Evolutionary conservation across 2,888 invertebrate species (phyloP).

Genomic region (Zygothrica quintamaculata): DNA sequence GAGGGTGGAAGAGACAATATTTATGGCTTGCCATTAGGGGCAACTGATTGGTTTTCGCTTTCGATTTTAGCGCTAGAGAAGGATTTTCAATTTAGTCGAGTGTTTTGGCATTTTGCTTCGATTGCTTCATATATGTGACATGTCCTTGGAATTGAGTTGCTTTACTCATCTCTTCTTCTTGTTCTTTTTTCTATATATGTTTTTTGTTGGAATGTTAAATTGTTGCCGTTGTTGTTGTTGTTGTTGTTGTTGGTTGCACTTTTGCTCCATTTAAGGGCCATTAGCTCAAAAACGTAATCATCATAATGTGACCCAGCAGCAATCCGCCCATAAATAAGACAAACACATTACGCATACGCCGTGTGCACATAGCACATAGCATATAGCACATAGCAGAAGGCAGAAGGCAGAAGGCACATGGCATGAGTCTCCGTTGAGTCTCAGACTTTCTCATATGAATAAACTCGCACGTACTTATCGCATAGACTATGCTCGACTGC

Average conservation of each 20-base stretch:
- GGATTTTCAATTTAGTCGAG: constrained; percentile 62
- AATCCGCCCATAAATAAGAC: constrained; percentile 73
- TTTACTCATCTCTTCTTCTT: constrained; percentile 17
- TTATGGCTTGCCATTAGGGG: constrained; percentile 82
- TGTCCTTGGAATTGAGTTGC: constrained; percentile 44
- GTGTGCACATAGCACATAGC: constrained; percentile 35
- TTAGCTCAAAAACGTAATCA: constrained; percentile 76
- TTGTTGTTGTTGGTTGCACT: constrained; percentile 23
- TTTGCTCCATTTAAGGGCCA: constrained; percentile 64
- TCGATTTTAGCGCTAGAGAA: constrained; percentile 51
- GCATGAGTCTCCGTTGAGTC: constrained; percentile 25
- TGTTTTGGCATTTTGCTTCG: constrained; percentile 27
- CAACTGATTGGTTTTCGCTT: constrained; percentile 81
- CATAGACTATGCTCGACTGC: constrained; percentile 77
- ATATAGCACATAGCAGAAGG: constrained; percentile 31
- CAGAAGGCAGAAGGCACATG: constrained; percentile 6
- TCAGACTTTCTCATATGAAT: constrained; percentile 69
- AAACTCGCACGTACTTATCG: constrained; percentile 80
- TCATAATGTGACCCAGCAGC: constrained; percentile 70
- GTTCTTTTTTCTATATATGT: not conserved
- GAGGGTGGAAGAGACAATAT: constrained; percentile 65
- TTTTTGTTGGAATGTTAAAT: too few species aligned
- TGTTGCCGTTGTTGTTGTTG: constrained; percentile 15
- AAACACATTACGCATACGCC: constrained; percentile 76
- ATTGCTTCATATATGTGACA: constrained; percentile 32